Evolutionary conservation across 2,797 vertebrate genomes (phyloP).

Genomic region (Lepus oiostolus): DNA sequence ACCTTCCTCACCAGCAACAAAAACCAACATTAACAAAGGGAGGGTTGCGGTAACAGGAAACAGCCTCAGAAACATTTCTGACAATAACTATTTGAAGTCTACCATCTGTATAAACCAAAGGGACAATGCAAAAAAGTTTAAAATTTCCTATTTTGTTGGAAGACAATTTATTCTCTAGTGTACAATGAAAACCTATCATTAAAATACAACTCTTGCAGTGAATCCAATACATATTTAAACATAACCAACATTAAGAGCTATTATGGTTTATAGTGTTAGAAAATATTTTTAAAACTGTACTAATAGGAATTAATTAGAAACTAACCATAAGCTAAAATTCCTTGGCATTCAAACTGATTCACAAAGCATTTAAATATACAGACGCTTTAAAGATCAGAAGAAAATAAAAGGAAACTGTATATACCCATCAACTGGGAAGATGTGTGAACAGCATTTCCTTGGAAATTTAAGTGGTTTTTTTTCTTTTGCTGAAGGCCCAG

Average conservation of each 20-base stretch:
- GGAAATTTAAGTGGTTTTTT: not conserved
- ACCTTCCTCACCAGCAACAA: not conserved
- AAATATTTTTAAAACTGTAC: conserved; percentile 42
- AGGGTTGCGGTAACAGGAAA: not conserved
- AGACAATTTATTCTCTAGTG: not conserved
- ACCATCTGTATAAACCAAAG: conserved; percentile 4
- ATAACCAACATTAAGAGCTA: conserved; percentile 28
- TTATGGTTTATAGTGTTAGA: not conserved
- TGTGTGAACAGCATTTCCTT: not conserved
- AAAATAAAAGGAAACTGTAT: conserved; percentile 9
- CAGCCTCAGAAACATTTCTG: not conserved
- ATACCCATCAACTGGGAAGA: conserved; percentile 13
- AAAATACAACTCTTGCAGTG: conserved; percentile 22
- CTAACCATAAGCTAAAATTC: conserved; percentile 46
- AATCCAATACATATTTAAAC: conserved; percentile 35
- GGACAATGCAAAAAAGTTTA: not conserved
- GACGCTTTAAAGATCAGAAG: conserved; percentile 29
- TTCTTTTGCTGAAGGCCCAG: conserved; percentile 11
- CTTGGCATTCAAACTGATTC: not conserved
- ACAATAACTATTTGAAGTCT: not conserved
- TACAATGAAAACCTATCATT: conserved; percentile 34
- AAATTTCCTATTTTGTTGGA: not conserved
- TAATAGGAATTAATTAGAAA: conserved; percentile 49
- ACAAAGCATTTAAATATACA: conserved; percentile 14
- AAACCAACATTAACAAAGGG: not conserved